Percentiles rank a stretch among this genome's conserved stretches.
phyloP scores from a whole-genome alignment of 92 coral and sea anemone genomes.

The Zoanthus gigantus region DNA sequence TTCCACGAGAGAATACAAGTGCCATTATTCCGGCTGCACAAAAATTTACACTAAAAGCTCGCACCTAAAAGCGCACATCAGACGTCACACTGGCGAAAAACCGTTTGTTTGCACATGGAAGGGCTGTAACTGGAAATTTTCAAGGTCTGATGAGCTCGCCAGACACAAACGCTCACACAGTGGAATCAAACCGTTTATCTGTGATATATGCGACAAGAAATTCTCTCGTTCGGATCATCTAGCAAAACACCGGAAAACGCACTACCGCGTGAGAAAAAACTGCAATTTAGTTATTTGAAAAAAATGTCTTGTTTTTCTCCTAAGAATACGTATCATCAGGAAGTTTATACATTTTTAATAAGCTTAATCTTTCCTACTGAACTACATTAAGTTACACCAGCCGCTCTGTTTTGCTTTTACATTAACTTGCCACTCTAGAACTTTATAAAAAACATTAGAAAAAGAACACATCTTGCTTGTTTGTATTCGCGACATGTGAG shows the following conservation, averaged over 20 bases:
- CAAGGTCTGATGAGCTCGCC: slow-evolving; percentile 90
- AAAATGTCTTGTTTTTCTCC: too few species aligned
- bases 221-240: slow-evolving; percentile 91
- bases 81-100: slow-evolving; percentile 91
- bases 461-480: slow-evolving; percentile 5
- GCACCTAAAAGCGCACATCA: slow-evolving; percentile 86
- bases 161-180: slow-evolving; percentile 94
- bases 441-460: slow-evolving; percentile 29
- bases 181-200: slow-evolving; percentile 87
- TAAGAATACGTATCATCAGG: neutral
- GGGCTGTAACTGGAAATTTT: slow-evolving; percentile 90
- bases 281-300: slow-evolving; percentile 60
- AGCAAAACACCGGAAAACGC: slow-evolving; percentile 92
- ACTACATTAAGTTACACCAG: neutral
- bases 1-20: slow-evolving; percentile 90
- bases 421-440: slow-evolving; percentile 9
- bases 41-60: slow-evolving; percentile 92
- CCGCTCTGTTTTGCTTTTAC: slow-evolving; percentile 10
- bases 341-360: neutral
- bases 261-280: slow-evolving; percentile 89
- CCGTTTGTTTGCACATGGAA: slow-evolving; percentile 95
- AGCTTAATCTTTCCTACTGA: neutral
- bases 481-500: slow-evolving; percentile 36
- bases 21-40: slow-evolving; percentile 80
- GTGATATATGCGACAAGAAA: slow-evolving; percentile 91